These are phyloP conservation scores for Terrapene triunguis DNA, from an alignment of 2,113 vertebrate genomes.

Conservation along the genomic window DNA sequence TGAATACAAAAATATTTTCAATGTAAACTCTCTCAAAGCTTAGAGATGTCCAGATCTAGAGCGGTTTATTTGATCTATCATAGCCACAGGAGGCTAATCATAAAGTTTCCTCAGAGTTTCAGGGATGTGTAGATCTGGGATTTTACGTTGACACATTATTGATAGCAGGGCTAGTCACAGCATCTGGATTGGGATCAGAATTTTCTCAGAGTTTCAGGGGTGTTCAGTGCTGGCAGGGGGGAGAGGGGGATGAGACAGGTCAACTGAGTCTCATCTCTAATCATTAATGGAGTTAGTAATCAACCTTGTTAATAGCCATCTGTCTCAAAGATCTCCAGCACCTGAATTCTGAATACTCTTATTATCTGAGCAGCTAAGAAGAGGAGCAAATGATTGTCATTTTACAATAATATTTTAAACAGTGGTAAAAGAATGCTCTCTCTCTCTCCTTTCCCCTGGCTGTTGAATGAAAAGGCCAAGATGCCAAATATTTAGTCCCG, in stretches of 20 bases:
- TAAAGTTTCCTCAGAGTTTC: background rate
- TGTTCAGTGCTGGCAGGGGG: background rate
- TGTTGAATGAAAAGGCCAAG: background rate
- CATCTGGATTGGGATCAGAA: background rate
- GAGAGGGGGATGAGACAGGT: background rate
- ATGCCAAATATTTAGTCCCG: conserved; percentile 54
- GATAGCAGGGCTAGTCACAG: background rate
- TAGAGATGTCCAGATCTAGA: background rate
- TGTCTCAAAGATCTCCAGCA: conserved; percentile 49
- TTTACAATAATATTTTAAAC: background rate
- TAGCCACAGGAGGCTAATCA: background rate
- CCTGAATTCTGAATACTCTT: conserved; percentile 42
- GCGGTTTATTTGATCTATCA: background rate
- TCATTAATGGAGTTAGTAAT: conserved; percentile 58
- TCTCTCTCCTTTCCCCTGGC: background rate
- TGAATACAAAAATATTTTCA: background rate
- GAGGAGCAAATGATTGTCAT: conserved; percentile 60
- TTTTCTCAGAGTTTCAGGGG: background rate
- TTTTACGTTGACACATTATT: background rate
- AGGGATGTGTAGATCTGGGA: accelerated
- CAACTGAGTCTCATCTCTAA: background rate
- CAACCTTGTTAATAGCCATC: conserved; percentile 45
- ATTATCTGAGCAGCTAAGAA: conserved; percentile 36
- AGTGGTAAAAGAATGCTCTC: background rate
- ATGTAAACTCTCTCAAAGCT: background rate